Base-by-base conservation (phyloP, 2,888 invertebrate genomes). In the Criorhina ranunculi region DNA sequence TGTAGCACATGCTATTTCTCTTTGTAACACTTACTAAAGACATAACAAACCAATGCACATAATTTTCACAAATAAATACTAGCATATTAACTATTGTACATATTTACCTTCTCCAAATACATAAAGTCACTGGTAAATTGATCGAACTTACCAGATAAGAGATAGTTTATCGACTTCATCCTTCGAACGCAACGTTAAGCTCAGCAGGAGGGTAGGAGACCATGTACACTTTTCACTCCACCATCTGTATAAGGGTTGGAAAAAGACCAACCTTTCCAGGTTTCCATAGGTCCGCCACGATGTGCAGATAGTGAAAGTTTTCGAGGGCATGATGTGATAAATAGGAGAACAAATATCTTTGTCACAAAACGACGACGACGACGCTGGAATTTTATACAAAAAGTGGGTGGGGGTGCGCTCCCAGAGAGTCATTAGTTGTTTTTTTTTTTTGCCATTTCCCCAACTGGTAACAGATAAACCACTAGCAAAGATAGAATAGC, bases 381-480 rank as follows among this genome's bases (percentile, higher is more conserved):
- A 24, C 35, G 24, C 55, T 62, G 49, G 35, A 29, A 53, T 19
- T 37, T 17, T 15, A 29, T 55, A 4, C 4, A 4, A 12, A 35
- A 7, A 53, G 35, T 12, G 40, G 42, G 17, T 49, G 53, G 44
- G 75, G 80, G 70, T 85, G 62, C 69, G 64, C 62, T 35, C 49
- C 67, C 57, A 57, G 64, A 72, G 11, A 69, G 75, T 80, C 73
- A 49, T 62, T 79, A 51, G 57, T 59, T 72, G 60, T 59, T 17
- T 49, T 59, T 51, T 37, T 37, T 55, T 66, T 69, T 35, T 77
- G 19, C 67, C 37, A 64, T 78, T 85, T 85, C 75, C 75, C 80
- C 85, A 85, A 70, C 85, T 70, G 62, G 75, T 64, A 85, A 85
- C 53, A 85, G 80, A 85, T 85, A 85, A 85, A 76, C 85, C 85